phyloP scores from a whole-genome alignment of 1,140 invertebrate genomes.

The Chymomyza costata region DNA sequence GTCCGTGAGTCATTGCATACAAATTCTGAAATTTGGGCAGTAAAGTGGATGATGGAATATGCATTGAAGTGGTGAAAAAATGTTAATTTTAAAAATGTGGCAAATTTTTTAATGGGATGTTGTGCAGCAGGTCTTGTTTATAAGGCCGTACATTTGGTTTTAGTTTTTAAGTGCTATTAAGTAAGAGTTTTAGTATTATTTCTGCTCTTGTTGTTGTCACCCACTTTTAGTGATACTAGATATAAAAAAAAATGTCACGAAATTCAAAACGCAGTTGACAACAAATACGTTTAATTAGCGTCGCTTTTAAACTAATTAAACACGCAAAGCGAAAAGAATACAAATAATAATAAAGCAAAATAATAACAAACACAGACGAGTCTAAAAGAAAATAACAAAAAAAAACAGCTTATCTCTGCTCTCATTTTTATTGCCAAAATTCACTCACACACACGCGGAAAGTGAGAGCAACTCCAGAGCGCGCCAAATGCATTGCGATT shows the following conservation, averaged over 20 bases:
- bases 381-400: no score
- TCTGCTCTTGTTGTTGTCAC: conserved; percentile 8
- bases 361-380: conserved; percentile 1
- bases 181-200: no score
- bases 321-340: conserved; percentile 14
- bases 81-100: conserved; percentile 37
- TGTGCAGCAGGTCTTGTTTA: no score
- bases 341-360: neutral
- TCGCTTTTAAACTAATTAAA: conserved; percentile 30
- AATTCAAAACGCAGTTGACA: conserved; percentile 1
- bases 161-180: no score
- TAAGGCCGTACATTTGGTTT: no score
- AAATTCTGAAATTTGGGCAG: no score
- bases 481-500: no score
- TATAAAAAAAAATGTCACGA: conserved; percentile 1
- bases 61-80: conserved; percentile 1
- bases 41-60: no score
- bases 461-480: no score
- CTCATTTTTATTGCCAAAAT: conserved; percentile 8
- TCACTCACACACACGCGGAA: no score
- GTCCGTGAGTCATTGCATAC: no score
- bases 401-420: neutral
- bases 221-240: conserved; percentile 3
- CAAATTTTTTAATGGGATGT: no score
- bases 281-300: conserved; percentile 23